Percentiles rank a stretch among this genome's conserved stretches.
These are phyloP conservation scores for Sarcoramphus papa DNA, from an alignment of 2,797 vertebrate genomes.

Conservation along the genomic window DNA sequence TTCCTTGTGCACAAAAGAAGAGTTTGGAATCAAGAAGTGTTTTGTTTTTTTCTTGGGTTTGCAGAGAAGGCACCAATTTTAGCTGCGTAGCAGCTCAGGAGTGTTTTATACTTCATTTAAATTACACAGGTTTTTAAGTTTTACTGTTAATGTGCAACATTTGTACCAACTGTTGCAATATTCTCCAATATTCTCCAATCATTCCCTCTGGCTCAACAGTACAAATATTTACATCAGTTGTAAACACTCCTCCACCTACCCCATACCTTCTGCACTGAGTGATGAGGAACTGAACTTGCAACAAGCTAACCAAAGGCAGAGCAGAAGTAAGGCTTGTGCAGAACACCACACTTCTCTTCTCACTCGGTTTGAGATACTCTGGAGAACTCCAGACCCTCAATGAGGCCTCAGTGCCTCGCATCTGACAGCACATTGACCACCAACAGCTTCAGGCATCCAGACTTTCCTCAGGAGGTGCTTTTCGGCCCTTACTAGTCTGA, in stretches of 20 bases:
- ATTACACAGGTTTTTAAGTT: slow-evolving; percentile 1
- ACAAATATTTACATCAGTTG: slow-evolving; percentile 46
- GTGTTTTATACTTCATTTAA: slow-evolving; percentile 56
- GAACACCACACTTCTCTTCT: neutral
- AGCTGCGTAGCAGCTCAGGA: slow-evolving; percentile 49
- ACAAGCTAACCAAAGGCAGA: slow-evolving; percentile 31
- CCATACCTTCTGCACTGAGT: slow-evolving; percentile 21
- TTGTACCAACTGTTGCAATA: neutral
- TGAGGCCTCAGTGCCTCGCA: neutral
- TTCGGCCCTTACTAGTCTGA: neutral
- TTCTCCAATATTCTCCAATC: neutral
- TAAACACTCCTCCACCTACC: slow-evolving; percentile 30
- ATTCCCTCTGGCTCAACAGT: slow-evolving; percentile 9
- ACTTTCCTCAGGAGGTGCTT: neutral
- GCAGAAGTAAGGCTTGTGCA: slow-evolving; percentile 12
- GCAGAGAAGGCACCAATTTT: slow-evolving; percentile 58
- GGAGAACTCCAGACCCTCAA: neutral
- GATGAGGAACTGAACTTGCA: neutral
- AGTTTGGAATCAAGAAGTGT: neutral
- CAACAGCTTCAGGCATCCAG: neutral
- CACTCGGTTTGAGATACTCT: neutral
- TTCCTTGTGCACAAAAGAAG: neutral
- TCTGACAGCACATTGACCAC: neutral
- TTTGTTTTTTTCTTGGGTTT: neutral
- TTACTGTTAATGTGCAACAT: neutral